Conservation (phyloP, 2,888 invertebrate species). For the Aquatica leii region DNA sequence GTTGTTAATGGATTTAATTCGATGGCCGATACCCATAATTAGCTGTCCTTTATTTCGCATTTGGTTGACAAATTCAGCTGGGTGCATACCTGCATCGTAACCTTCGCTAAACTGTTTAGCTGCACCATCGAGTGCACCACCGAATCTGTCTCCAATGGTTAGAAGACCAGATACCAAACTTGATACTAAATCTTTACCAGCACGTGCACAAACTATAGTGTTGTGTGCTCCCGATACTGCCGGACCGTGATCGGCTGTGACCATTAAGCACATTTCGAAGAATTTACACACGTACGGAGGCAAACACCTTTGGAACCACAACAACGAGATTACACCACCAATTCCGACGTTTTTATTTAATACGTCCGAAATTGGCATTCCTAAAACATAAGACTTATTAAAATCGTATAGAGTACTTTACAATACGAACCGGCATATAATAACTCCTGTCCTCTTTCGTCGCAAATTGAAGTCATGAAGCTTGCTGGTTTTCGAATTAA, state of each 20-base stretch:
- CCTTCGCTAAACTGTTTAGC: conserved; percentile 97
- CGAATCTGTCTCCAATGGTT: conserved; percentile 98
- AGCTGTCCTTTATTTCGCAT: conserved; percentile 97
- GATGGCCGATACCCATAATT: conserved; percentile 99
- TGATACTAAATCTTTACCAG: conserved; percentile 97
- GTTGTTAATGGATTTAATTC: conserved; percentile 93
- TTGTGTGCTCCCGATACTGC: conserved; percentile 99
- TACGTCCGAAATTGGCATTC: conserved; percentile 82
- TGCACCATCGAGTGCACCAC: conserved; percentile 98
- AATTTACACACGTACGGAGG: conserved; percentile 96
- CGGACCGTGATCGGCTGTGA: conserved; percentile 98
- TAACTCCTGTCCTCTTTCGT: conserved; percentile 97
- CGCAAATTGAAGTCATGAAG: conserved; percentile 99
- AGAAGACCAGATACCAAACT: conserved; percentile 92
- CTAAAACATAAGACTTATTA: no score
- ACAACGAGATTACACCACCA: conserved; percentile 94
- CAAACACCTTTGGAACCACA: conserved; percentile 98
- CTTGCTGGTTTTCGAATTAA: conserved; percentile 98
- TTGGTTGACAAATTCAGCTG: conserved; percentile 98
- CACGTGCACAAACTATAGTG: conserved; percentile 96
- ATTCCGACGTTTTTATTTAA: conserved; percentile 95
- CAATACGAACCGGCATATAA: conserved; percentile 97
- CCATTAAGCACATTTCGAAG: conserved; percentile 98
- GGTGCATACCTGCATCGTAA: conserved; percentile 91
- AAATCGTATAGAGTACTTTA: no score